A percentile compares a stretch with the other conserved stretches of the same genome.
Evolutionary conservation across 2,888 invertebrate species (phyloP).

Genomic region (Nomada ruficornis): DNA sequence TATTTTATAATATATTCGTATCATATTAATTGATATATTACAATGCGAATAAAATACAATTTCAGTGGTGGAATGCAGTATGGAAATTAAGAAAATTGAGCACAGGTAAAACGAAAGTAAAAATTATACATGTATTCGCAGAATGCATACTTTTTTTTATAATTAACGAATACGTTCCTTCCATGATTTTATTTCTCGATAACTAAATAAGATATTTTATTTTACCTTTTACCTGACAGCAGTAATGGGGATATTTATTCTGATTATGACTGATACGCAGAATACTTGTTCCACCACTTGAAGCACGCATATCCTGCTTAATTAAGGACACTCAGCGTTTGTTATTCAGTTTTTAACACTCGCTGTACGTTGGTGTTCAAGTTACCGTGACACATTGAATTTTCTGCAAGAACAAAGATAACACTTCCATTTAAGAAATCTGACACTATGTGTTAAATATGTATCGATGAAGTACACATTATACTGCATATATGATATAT

Average conservation of each 20-base stretch:
- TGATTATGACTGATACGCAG: conserved; percentile 31
- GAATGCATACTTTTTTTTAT: neutral
- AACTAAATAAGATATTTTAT: conserved; percentile 18
- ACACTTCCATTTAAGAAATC: neutral
- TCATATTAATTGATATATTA: too few species aligned
- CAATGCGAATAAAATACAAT: too few species aligned
- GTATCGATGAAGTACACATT: too few species aligned
- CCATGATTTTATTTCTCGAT: conserved; percentile 22
- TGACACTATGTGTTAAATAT: neutral
- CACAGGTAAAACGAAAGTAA: too few species aligned
- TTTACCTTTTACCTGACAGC: conserved; percentile 37
- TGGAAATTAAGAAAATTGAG: too few species aligned
- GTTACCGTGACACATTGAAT: conserved; percentile 39
- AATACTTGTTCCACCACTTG: conserved; percentile 44
- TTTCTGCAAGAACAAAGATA: conserved; percentile 22
- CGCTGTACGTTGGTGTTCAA: conserved; percentile 5
- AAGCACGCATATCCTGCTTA: conserved; percentile 19
- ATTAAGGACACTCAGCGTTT: conserved; percentile 28
- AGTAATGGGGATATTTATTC: conserved; percentile 21
- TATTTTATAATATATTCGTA: too few species aligned
- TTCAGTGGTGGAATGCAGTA: too few species aligned
- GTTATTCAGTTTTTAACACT: conserved; percentile 39
- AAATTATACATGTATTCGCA: neutral
- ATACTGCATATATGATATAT: neutral
- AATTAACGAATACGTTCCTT: conserved; percentile 39